Base-by-base conservation (phyloP, 2,113 vertebrate genomes). In the Lagopus leucura region DNA sequence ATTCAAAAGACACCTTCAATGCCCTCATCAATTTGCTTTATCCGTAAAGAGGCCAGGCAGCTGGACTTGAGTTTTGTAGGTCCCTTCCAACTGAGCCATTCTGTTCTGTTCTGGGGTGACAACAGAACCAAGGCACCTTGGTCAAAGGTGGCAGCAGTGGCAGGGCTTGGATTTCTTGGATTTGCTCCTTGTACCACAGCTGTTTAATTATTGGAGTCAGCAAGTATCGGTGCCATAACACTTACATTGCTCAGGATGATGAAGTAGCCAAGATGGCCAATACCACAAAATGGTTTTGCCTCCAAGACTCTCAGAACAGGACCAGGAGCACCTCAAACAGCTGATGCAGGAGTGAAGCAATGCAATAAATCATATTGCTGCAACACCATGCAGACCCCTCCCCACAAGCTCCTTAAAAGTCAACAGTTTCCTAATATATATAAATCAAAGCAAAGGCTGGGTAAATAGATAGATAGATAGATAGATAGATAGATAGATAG, bases 121-220 rank as follows among this genome's bases (percentile, higher is more conserved):
- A 67, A 1, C 57, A 48, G 61, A 75, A 57, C 13, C 58, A 18
- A 42, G 45, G 36, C 6, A 14, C 17, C 42, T 57, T 54, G 2
- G 8, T 4, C 28, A 7, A 4, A 36, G 61, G 45, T 2, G 22
- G 36, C 2, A 8, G 14, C 47, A n/a, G 40, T 8, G 15, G 25
- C 82, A 48, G 47, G 55, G n/a, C 40, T 58, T 54, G 55, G 47
- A 11, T 1, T 36, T 54, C 34, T 5, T 7, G 42, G 34, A 36
- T 21, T 60, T 13, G 0, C 14, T 75, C 47, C 47, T 93, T 18
- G 4, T 3, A 1, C 38, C 16, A 2, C 1, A 3, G 71, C n/a
- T 66, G 20, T 13, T 61, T 4, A 17, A 21, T 67, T 54, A 14
- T 5, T 7, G 0, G 63, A 86, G 52, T 54, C 71, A 85, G 38